Evolutionary conservation across 2,888 invertebrate genomes (phyloP).

Genomic region (Teleiodes luculella): DNA sequence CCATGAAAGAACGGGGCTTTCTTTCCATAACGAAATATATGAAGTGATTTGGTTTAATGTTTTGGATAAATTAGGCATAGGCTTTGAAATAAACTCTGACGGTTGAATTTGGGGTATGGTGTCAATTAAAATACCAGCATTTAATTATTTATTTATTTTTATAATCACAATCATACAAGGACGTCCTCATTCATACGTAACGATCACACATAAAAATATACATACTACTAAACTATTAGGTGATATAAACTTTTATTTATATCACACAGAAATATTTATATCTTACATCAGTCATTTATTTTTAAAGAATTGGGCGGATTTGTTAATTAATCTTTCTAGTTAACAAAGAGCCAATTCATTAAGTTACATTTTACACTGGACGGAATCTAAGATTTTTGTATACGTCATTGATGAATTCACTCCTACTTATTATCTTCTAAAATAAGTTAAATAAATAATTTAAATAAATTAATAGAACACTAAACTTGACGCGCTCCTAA

Average conservation of each 20-base stretch:
- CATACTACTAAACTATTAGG: slow-evolving; percentile 66
- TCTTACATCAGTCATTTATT: slow-evolving; percentile 75
- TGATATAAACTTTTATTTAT: slow-evolving; percentile 67
- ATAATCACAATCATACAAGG: slow-evolving; percentile 75
- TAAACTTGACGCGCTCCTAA: slow-evolving; percentile 46
- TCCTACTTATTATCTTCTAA: slow-evolving; percentile 62
- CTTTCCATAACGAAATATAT: too few relatives aligned
- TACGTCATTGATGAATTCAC: slow-evolving; percentile 34
- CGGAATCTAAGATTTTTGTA: slow-evolving; percentile 27
- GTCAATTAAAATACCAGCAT: background rate
- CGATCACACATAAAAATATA: slow-evolving; percentile 61
- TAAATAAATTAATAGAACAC: slow-evolving; percentile 69
- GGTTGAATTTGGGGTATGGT: too few relatives aligned
- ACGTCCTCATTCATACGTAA: slow-evolving; percentile 71
- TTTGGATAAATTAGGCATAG: too few relatives aligned
- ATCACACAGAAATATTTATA: slow-evolving; percentile 71
- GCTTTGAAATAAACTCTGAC: too few relatives aligned
- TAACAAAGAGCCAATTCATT: slow-evolving; percentile 53
- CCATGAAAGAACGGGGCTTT: too few relatives aligned
- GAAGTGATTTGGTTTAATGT: too few relatives aligned
- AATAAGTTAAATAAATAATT: slow-evolving; percentile 77
- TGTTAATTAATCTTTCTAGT: slow-evolving; percentile 45
- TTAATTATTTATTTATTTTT: slow-evolving; percentile 45
- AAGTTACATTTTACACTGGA: slow-evolving; percentile 29
- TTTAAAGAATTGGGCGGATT: slow-evolving; percentile 61